Percentiles rank a stretch among this genome's conserved stretches.
phyloP scores from a whole-genome alignment of 2,113 vertebrate species.

The Loxodonta africana region DNA sequence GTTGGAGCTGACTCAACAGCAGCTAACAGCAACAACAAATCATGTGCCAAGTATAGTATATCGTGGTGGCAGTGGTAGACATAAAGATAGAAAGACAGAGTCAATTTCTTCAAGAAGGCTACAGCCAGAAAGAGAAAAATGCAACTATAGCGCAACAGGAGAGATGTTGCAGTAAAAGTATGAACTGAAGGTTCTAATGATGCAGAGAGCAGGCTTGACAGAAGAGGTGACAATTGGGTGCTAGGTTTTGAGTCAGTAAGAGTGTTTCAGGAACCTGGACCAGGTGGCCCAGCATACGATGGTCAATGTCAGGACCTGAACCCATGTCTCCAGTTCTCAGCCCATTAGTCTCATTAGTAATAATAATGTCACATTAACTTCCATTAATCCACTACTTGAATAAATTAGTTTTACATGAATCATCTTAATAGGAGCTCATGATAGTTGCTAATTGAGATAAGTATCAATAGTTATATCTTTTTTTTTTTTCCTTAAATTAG shows the following conservation, averaged over 20 bases:
- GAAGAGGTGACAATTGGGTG: not conserved
- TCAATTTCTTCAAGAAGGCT: not conserved
- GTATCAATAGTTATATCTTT: not conserved
- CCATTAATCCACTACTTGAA: not conserved
- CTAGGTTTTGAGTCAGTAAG: not conserved
- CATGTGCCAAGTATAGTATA: not conserved
- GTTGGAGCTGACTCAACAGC: not conserved
- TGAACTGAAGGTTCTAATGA: not conserved
- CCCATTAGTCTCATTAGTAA: not conserved
- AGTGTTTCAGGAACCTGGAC: not conserved
- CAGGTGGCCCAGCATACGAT: not conserved
- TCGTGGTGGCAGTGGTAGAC: not conserved
- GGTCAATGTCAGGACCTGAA: not conserved
- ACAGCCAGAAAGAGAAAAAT: not conserved
- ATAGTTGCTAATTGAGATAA: not conserved
- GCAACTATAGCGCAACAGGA: not conserved
- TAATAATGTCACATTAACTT: slow-evolving; percentile 4
- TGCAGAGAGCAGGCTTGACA: not conserved
- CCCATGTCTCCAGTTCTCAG: not conserved
- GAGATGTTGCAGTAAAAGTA: not conserved
- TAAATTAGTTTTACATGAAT: not conserved
- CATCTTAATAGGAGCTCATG: not conserved
- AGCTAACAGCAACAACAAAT: not conserved
- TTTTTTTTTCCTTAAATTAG: slow-evolving; percentile 50
- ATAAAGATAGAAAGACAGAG: not conserved